Evolutionary conservation across 1,140 invertebrate species (phyloP).

Genomic region (Xylocopa sonorina): DNA sequence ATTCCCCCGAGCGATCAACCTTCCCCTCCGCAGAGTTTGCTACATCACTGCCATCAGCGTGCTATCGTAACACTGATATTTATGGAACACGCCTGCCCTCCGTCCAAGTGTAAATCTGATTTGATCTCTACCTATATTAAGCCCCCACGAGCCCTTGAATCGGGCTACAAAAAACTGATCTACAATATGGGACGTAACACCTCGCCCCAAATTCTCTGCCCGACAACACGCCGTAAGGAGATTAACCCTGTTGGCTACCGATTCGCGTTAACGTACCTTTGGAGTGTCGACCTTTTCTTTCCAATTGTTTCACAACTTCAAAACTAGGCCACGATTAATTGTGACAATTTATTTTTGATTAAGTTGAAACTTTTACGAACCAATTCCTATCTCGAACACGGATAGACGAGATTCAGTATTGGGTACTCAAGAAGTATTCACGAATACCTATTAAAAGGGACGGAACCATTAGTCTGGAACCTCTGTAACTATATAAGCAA

Average conservation of each 20-base stretch:
- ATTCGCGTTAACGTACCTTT: too few species aligned
- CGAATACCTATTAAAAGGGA: too few species aligned
- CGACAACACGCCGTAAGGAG: background rate
- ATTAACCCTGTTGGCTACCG: background rate
- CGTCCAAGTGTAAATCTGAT: constrained; percentile 61
- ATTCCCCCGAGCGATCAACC: constrained; percentile 67
- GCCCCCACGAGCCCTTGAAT: constrained; percentile 24
- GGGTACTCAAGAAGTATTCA: too few species aligned
- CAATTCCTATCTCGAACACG: too few species aligned
- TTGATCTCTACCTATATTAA: constrained; percentile 55
- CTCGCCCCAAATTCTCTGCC: too few species aligned
- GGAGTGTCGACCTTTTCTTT: too few species aligned
- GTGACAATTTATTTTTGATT: too few species aligned
- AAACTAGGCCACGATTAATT: too few species aligned
- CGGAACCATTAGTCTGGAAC: too few species aligned
- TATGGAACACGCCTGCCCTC: constrained; percentile 52
- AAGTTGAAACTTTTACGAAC: too few species aligned
- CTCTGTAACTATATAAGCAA: too few species aligned
- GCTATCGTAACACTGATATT: constrained; percentile 59
- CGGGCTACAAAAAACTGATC: background rate
- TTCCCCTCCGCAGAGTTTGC: constrained; percentile 52
- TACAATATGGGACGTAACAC: background rate
- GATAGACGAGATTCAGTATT: too few species aligned
- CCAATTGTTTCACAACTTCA: background rate
- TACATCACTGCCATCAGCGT: constrained; percentile 51